A percentile compares a stretch with the other conserved stretches of the same genome.
These are phyloP conservation scores for Oreochromis niloticus DNA, from an alignment of 2,113 vertebrate genomes.

Conservation along the genomic window DNA sequence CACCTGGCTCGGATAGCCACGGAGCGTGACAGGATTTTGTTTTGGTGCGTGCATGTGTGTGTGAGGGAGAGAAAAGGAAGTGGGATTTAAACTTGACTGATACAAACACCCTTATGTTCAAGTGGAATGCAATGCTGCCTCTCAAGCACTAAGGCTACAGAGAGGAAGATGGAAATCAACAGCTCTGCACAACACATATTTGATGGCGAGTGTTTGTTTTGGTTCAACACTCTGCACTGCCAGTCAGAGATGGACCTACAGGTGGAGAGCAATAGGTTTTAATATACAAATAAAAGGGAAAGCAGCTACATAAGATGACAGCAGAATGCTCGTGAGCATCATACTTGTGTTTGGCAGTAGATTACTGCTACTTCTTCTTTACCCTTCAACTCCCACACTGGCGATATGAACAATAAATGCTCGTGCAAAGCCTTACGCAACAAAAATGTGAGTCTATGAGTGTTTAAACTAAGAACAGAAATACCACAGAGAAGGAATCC, in stretches of 20 bases:
- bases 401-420: background rate
- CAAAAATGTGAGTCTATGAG: background rate
- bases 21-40: constrained; percentile 20
- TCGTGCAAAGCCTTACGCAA: background rate
- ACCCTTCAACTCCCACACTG: background rate
- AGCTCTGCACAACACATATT: background rate
- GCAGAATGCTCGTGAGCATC: background rate
- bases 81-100: background rate
- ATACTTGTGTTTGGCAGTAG: background rate
- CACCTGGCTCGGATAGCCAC: background rate
- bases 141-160: background rate
- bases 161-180: background rate
- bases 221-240: background rate
- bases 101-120: background rate
- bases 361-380: background rate
- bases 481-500: background rate
- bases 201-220: background rate
- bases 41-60: background rate
- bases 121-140: background rate
- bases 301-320: background rate
- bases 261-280: background rate
- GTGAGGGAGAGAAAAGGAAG: background rate
- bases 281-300: background rate
- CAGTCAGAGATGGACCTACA: background rate
- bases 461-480: background rate